These are phyloP conservation scores for Sebastiscus tertius DNA, from an alignment of 2,797 vertebrate genomes.

Conservation along the genomic window DNA sequence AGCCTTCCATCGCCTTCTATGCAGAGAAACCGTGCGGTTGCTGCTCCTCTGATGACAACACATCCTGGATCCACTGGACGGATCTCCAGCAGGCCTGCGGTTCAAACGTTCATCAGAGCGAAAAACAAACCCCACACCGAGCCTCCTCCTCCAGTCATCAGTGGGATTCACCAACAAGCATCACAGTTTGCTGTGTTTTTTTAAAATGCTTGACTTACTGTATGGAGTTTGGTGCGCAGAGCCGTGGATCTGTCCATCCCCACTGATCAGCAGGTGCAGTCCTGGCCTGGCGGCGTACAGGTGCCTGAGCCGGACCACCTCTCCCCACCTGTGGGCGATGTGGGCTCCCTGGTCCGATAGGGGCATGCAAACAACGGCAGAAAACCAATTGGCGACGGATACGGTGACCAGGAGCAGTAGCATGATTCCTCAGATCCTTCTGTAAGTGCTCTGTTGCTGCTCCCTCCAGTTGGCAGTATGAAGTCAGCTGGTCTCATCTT, in stretches of 20 bases:
- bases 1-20: conserved; percentile 87
- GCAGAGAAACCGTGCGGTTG: conserved; percentile 89
- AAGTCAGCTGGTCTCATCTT: conserved; percentile 55
- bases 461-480: conserved; percentile 48
- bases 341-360: conserved; percentile 86
- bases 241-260: conserved; percentile 87
- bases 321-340: conserved; percentile 87
- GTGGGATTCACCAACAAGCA: not conserved
- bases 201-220: conserved; percentile 84
- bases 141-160: not conserved
- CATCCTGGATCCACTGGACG: conserved; percentile 86
- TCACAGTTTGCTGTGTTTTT: not conserved
- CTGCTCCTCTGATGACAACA: conserved; percentile 91
- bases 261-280: conserved; percentile 86
- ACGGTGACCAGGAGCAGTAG: conserved; percentile 44
- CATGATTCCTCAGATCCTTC: conserved; percentile 44
- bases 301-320: conserved; percentile 88
- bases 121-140: not conserved
- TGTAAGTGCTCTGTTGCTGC: not conserved
- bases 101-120: conserved; percentile 7
- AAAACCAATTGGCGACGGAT: conserved; percentile 61
- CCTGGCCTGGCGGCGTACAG: conserved; percentile 89
- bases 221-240: conserved; percentile 81
- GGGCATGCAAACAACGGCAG: conserved; percentile 71
- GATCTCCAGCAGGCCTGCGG: conserved; percentile 92